Conservation (phyloP, 2,113 vertebrate species). For the human (Homo sapiens) region DNA sequence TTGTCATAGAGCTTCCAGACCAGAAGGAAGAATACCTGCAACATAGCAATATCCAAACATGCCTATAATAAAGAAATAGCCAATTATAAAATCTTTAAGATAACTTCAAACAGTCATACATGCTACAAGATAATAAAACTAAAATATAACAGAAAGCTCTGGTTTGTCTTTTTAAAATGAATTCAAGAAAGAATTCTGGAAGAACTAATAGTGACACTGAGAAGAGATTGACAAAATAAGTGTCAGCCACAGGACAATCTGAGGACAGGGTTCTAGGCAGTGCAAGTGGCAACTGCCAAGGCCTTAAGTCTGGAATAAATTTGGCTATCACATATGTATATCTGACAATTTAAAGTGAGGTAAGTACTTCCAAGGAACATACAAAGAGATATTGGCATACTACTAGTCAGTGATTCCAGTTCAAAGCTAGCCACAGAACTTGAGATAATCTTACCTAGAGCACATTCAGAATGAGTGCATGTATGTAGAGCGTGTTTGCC, state of each 20-base stretch:
- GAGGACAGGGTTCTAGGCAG: background rate
- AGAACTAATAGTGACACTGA: background rate
- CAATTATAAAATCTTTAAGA: background rate
- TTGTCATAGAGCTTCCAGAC: background rate
- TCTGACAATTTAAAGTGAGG: background rate
- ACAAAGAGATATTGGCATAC: background rate
- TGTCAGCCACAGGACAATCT: background rate
- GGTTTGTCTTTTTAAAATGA: background rate
- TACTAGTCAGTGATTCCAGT: background rate
- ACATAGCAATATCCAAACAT: background rate
- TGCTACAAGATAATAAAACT: background rate
- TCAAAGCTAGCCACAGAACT: background rate
- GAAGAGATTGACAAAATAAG: background rate
- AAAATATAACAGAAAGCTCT: background rate
- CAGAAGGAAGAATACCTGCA: background rate
- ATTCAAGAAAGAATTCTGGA: background rate
- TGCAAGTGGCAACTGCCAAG: background rate
- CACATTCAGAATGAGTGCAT: background rate
- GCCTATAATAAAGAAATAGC: background rate
- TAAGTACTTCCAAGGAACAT: background rate
- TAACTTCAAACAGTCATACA: background rate
- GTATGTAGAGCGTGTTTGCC: background rate
- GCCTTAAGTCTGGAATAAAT: background rate
- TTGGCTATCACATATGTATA: background rate
- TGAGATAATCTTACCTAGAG: background rate